Evolutionary conservation across 2,888 invertebrate genomes (phyloP).

Genomic region (Anthophora plumipes): DNA sequence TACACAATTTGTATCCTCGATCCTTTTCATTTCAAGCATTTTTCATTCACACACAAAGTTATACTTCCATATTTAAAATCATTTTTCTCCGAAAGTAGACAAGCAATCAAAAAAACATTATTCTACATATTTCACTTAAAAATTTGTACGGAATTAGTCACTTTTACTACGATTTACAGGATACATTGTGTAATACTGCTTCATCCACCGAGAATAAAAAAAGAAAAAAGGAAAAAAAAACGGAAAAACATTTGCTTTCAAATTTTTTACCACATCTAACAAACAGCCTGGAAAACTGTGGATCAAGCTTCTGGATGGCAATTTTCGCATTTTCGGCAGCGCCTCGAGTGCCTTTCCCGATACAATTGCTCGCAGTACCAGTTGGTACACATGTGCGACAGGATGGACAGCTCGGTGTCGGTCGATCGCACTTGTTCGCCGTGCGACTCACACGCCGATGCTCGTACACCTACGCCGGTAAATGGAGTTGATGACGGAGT

Average conservation of each 20-base stretch:
- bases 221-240: too few species aligned
- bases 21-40: too few species aligned
- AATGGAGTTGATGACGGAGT: slow-evolving; percentile 65
- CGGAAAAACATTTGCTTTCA: not conserved
- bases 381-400: slow-evolving; percentile 29
- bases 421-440: slow-evolving; percentile 47
- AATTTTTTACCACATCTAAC: not conserved
- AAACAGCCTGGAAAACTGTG: not conserved
- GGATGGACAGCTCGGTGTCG: slow-evolving; percentile 12
- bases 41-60: too few species aligned
- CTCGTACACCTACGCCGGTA: slow-evolving; percentile 32
- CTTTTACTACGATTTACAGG: too few species aligned
- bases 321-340: slow-evolving; percentile 9
- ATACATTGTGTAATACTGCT: too few species aligned
- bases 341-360: slow-evolving; percentile 2
- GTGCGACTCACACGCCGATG: slow-evolving; percentile 11
- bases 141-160: too few species aligned
- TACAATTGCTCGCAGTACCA: slow-evolving; percentile 1
- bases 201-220: not conserved
- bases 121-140: too few species aligned
- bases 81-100: too few species aligned
- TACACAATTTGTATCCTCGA: too few species aligned
- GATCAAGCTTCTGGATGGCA: slow-evolving; percentile 4
- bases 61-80: too few species aligned
- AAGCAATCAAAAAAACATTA: too few species aligned